Evolutionary conservation across 1,140 invertebrate genomes (phyloP).

Genomic region (Zaprionus nigranus): DNA sequence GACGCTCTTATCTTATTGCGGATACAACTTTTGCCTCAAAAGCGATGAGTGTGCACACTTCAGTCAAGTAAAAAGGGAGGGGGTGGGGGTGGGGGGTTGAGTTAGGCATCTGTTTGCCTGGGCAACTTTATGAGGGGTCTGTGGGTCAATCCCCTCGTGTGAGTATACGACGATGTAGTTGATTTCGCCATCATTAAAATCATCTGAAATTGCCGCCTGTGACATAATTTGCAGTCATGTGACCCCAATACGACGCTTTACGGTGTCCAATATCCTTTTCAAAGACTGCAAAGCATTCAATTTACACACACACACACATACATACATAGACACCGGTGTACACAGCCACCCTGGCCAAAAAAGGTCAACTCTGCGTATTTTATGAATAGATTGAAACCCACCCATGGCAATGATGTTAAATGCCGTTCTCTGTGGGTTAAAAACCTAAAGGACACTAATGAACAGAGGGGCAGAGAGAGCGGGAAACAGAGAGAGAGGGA

Average conservation of each 20-base stretch:
- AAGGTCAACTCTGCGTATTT: slow-evolving; percentile 58
- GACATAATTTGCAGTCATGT: slow-evolving; percentile 69
- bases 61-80: neutral
- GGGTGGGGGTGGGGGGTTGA: neutral
- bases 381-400: slow-evolving; percentile 56
- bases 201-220: slow-evolving; percentile 66
- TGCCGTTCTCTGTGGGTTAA: slow-evolving; percentile 57
- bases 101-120: slow-evolving; percentile 4
- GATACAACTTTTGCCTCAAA: neutral
- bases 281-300: slow-evolving; percentile 39
- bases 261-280: slow-evolving; percentile 51
- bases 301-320: neutral
- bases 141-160: slow-evolving; percentile 52
- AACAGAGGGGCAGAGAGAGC: neutral
- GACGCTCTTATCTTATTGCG: neutral
- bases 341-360: neutral
- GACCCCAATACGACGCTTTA: slow-evolving; percentile 38
- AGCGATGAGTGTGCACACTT: slow-evolving; percentile 13
- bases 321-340: neutral
- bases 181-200: slow-evolving; percentile 75
- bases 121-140: slow-evolving; percentile 6
- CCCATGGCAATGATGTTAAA: slow-evolving; percentile 58
- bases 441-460: slow-evolving; percentile 46
- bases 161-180: slow-evolving; percentile 4
- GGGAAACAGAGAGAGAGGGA: neutral